These are phyloP conservation scores for Oeneis ivallda DNA, from an alignment of 2,888 invertebrate species.

Conservation along the genomic window DNA sequence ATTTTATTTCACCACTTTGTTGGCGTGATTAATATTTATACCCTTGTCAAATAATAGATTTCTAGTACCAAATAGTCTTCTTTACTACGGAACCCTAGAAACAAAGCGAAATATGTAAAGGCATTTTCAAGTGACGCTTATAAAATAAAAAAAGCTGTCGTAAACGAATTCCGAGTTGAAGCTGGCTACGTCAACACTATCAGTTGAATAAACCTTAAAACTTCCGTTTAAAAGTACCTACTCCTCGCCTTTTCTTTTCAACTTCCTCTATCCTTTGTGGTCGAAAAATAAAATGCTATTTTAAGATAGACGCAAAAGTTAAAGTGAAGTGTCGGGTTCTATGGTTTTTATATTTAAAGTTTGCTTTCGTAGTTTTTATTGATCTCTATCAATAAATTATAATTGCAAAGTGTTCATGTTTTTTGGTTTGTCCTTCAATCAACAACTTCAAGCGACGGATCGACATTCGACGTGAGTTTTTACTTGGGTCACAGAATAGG, in stretches of 20 bases:
- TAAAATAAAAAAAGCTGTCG: neutral
- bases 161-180: conserved; percentile 8
- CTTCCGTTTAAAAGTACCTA: conserved; percentile 15
- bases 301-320: conserved; percentile 52
- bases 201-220: conserved; percentile 22
- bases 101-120: too few relatives aligned
- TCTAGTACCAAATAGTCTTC: too few relatives aligned
- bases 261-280: conserved; percentile 70
- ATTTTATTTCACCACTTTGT: too few relatives aligned
- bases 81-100: too few relatives aligned
- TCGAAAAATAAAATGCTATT: conserved; percentile 63
- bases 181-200: conserved; percentile 21
- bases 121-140: neutral
- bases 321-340: conserved; percentile 45
- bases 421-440: too few relatives aligned
- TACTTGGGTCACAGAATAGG: too few relatives aligned
- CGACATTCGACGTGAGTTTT: too few relatives aligned
- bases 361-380: neutral
- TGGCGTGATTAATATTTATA: too few relatives aligned
- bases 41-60: too few relatives aligned
- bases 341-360: neutral
- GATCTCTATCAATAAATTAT: neutral
- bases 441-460: too few relatives aligned
- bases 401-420: too few relatives aligned
- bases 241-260: conserved; percentile 52